phyloP scores from a whole-genome alignment of 2,888 invertebrate species.

The Tipula confusa region DNA sequence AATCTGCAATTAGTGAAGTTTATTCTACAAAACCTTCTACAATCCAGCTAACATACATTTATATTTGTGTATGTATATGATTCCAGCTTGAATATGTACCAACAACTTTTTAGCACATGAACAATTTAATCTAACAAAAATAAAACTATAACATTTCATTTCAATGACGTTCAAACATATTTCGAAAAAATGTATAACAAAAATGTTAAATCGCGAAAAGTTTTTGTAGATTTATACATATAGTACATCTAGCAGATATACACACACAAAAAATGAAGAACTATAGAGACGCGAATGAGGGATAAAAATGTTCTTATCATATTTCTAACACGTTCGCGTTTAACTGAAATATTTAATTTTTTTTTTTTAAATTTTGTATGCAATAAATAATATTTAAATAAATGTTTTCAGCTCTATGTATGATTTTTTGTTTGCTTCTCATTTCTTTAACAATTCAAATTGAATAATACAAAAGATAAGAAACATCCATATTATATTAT shows the following conservation, averaged over 20 bases:
- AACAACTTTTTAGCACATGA: neutral
- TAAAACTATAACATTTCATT: neutral
- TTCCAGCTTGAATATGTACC: too few species aligned
- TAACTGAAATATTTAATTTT: neutral
- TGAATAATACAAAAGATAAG: conserved; percentile 20
- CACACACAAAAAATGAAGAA: neutral
- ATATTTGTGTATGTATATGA: too few species aligned
- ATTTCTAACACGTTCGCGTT: conserved; percentile 20
- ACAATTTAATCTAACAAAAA: neutral
- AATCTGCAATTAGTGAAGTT: neutral
- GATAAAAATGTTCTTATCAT: neutral
- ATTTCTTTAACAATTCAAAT: conserved; percentile 20
- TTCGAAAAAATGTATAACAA: neutral
- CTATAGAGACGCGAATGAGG: too few species aligned
- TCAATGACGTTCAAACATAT: neutral
- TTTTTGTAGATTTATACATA: neutral
- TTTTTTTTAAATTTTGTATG: too few species aligned
- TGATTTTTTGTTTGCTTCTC: neutral
- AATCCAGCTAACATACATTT: neutral
- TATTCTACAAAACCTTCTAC: neutral
- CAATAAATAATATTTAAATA: conserved; percentile 20
- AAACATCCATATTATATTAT: neutral
- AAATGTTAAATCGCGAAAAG: conserved; percentile 20
- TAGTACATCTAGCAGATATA: neutral
- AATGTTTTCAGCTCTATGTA: neutral